A percentile compares a stretch with the other conserved stretches of the same genome.
phyloP scores from a whole-genome alignment of 2,113 vertebrate genomes.

The Lagopus muta region DNA sequence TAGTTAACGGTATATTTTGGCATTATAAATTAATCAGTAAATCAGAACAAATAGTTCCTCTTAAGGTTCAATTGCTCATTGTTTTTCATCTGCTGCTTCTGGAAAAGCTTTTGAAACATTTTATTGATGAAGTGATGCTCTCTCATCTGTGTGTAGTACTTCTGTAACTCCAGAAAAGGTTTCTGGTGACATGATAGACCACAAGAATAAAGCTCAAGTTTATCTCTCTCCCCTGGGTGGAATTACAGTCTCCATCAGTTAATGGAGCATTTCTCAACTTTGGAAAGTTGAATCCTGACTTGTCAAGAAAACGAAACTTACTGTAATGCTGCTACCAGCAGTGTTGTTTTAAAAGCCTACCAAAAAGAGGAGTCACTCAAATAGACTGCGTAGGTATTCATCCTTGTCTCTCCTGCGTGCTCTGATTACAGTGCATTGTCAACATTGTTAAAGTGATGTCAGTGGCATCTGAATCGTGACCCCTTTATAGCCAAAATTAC shows the following conservation, averaged over 20 bases:
- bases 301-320: slow-evolving; percentile 4
- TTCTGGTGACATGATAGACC: slow-evolving; percentile 32
- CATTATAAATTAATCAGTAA: slow-evolving; percentile 9
- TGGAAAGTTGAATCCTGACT: slow-evolving; percentile 21
- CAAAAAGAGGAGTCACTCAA: not conserved
- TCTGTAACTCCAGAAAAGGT: slow-evolving; percentile 10
- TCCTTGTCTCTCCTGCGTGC: not conserved
- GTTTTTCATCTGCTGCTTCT: slow-evolving; percentile 16
- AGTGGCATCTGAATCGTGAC: slow-evolving; percentile 12
- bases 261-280: slow-evolving; percentile 2
- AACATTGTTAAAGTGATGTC: not conserved
- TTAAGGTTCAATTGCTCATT: not conserved
- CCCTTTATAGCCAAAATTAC: slow-evolving; percentile 6
- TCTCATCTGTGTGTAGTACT: not conserved
- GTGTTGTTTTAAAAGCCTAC: not conserved
- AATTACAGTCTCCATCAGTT: slow-evolving; percentile 64
- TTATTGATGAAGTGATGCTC: slow-evolving; percentile 6
- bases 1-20: not conserved
- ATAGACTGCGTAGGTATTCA: not conserved
- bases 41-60: not conserved
- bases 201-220: slow-evolving; percentile 23
- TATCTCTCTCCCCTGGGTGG: not conserved
- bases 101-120: slow-evolving; percentile 10
- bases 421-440: slow-evolving; percentile 11
- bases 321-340: not conserved